Evolutionary conservation across 2,797 vertebrate genomes (phyloP), one percentile per base, ranked within the genome.

Genomic region (Synanceia verrucosa): DNA sequence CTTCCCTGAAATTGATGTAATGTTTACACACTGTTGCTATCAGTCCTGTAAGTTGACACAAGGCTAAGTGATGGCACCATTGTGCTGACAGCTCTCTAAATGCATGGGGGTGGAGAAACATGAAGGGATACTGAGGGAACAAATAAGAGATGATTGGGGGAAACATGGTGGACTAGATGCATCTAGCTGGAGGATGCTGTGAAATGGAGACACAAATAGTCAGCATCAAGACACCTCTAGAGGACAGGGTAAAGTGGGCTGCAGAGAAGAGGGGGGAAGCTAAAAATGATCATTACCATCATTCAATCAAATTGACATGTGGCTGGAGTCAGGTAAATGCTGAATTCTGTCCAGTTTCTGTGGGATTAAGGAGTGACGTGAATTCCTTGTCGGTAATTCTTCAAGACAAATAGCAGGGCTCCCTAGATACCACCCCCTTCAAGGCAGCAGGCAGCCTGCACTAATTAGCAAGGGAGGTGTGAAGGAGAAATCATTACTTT

Each of bases 401-500:
- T 91, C 86, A 88, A 93, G 82, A 93, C 92, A 91, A 88, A 94
- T 92, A 93, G 85, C 91, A 70, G 80, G 37, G 81, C 90, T 92
- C 86, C 87, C 88, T 70, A 89, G 91, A 91, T 82, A 59, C 89
- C 57, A 24, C 77, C 91, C 80, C 86, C 80, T 86, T 85, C 78
- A 51, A 85, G 88, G 88, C 92, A 92, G 85, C 87, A 88, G 86
- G 89, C 83, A 89, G 88, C 82, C 88, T 72, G 80, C 85, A 81
- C 89, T 93, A 94, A 95, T 94, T 95, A 93, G 86, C 85, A 92
- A 84, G 91, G 90, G 92, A 93, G 89, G 89, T 92, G 88, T 93
- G 92, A 92, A 91, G 92, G 91, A 92, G 92, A 92, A 94, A 93
- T 92, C 91, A 91, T 92, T 93, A 93, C 87, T 93, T 92, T 90